Percentiles rank a stretch among this genome's conserved stretches.
phyloP scores from a whole-genome alignment of 2,113 vertebrate genomes.

The Clupea harengus region DNA sequence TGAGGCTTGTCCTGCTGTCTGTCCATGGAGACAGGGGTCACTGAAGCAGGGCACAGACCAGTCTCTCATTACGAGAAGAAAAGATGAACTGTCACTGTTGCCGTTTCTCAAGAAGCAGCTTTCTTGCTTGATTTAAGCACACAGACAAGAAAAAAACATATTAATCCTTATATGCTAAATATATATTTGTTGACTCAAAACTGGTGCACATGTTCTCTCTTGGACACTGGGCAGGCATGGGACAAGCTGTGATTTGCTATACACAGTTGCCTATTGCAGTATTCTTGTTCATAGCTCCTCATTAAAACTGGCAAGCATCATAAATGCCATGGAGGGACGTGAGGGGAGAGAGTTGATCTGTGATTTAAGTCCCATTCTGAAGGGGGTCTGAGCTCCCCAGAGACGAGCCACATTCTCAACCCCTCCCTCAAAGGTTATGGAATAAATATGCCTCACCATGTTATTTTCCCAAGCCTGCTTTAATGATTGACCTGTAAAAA shows the following conservation, averaged over 20 bases:
- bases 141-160: background rate
- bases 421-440: constrained; percentile 5
- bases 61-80: background rate
- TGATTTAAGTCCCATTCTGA: constrained; percentile 14
- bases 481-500: constrained; percentile 41
- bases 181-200: background rate
- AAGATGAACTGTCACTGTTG: constrained; percentile 1
- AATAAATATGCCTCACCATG: constrained; percentile 25
- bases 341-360: background rate
- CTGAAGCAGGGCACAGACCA: background rate
- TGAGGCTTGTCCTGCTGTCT: constrained; percentile 4
- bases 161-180: background rate
- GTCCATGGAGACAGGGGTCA: background rate
- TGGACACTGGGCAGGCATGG: background rate
- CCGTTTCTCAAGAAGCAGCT: background rate
- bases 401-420: background rate
- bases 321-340: constrained; percentile 12
- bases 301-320: constrained; percentile 26
- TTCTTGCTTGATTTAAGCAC: background rate
- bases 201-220: background rate
- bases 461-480: constrained; percentile 11
- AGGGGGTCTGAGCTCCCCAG: background rate
- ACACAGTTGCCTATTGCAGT: background rate
- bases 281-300: background rate
- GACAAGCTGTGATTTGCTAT: background rate